A percentile compares a stretch with the other conserved stretches of the same genome.
Evolutionary conservation across 2,113 vertebrate genomes (phyloP).

Genomic region (Coptodon bakossiorum): DNA sequence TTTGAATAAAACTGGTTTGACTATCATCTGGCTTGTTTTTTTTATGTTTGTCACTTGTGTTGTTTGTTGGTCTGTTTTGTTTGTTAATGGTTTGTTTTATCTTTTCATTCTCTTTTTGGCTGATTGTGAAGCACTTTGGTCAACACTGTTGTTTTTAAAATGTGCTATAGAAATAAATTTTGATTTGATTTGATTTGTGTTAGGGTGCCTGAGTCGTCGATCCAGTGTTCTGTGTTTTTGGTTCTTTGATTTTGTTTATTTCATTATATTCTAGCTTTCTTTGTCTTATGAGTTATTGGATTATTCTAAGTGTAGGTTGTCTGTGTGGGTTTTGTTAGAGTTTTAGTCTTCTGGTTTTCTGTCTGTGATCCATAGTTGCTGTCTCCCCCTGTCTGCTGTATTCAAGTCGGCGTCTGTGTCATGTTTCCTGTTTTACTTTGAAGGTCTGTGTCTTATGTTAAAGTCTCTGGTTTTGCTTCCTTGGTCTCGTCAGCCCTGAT

Average conservation of each 20-base stretch:
- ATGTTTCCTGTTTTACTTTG: neutral
- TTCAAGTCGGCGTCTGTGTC: accelerated
- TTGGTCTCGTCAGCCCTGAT: accelerated
- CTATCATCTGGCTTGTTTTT: accelerated
- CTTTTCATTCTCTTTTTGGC: neutral
- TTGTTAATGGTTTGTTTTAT: neutral
- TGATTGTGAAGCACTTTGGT: neutral
- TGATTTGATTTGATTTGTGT: accelerated
- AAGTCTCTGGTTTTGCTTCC: neutral
- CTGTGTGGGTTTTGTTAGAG: accelerated
- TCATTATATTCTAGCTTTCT: neutral
- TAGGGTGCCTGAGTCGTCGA: accelerated
- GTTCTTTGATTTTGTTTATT: neutral
- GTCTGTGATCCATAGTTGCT: neutral
- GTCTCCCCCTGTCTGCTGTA: neutral
- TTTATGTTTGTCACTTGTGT: neutral
- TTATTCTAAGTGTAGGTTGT: neutral
- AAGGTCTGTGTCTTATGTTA: neutral
- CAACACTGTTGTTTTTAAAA: neutral
- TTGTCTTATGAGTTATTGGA: neutral
- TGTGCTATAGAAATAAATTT: neutral
- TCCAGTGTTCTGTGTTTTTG: accelerated
- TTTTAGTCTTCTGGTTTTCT: neutral
- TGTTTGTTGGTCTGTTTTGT: neutral
- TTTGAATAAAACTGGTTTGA: neutral